Percentiles rank a stretch among this genome's conserved stretches.
phyloP scores from a whole-genome alignment of 2,888 invertebrate genomes.

The Cyclophora albipunctata region DNA sequence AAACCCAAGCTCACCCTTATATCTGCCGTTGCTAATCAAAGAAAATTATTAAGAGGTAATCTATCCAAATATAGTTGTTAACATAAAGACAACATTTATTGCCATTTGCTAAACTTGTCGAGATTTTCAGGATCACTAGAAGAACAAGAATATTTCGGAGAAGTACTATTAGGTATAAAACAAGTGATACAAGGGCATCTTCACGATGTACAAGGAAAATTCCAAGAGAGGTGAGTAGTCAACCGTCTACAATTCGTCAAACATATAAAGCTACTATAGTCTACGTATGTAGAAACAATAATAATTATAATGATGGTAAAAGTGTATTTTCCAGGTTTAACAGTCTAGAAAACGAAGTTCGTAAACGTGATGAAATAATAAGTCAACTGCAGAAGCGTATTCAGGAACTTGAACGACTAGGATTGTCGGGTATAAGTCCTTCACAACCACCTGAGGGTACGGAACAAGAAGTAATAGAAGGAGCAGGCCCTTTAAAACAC shows the following conservation, averaged over 20 bases:
- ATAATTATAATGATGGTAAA: conserved; percentile 22
- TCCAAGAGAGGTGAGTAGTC: conserved; percentile 72
- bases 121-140: conserved; percentile 75
- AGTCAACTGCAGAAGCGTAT: conserved; percentile 83
- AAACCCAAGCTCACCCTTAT: conserved; percentile 74
- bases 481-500: conserved; percentile 17
- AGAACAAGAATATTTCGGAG: conserved; percentile 88
- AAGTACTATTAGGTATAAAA: conserved; percentile 85
- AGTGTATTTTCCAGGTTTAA: conserved; percentile 73
- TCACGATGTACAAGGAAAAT: conserved; percentile 81
- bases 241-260: neutral
- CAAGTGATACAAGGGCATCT: conserved; percentile 86
- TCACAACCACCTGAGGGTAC: conserved; percentile 21
- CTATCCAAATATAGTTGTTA: conserved; percentile 2
- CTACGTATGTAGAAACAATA: neutral
- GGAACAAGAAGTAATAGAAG: conserved; percentile 13
- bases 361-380: conserved; percentile 87
- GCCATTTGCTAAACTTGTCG: too few relatives aligned
- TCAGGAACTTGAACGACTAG: conserved; percentile 77
- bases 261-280: neutral
- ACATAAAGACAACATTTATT: neutral
- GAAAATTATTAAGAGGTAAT: conserved; percentile 73
- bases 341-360: conserved; percentile 86
- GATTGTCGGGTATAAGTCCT: conserved; percentile 31
- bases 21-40: conserved; percentile 76